Evolutionary conservation across 2,113 vertebrate genomes (phyloP), one percentile per base, ranked within the genome.

Genomic region (Steatornis caripensis): DNA sequence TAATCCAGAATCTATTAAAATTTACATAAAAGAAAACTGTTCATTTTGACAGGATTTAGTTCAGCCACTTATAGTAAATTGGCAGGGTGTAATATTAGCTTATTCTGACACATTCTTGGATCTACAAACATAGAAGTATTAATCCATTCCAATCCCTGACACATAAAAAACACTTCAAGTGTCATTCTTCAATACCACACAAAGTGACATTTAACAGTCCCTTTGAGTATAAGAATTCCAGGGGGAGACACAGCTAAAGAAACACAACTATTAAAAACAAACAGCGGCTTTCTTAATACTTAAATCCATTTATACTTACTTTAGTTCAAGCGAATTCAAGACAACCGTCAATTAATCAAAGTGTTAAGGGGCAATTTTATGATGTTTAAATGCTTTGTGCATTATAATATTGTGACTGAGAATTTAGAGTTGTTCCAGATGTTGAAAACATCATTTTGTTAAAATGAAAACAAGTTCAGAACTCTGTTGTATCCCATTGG

Each of bases 341-440:
- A 93, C 85, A 93, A 79, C 48, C 68, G 90, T 22, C 37, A 90
- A 96, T 88, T 91, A 89, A 92, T 94, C 86, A 85, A 87, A 88
- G 16, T 79, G 30, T 80, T 71, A 87, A 64, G 61, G 64, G 66
- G 46, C 11, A 96, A 92, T 88, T 95, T 96, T 90, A 87, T 81
- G 72, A 87, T 45, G 60, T 62, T 89, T 61, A 94, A 93, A 94
- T 75, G 61, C 57, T 89, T 85, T 90, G 84, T 92, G 57, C 43
- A 32, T 94, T 95, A 91, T 80, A 70, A 84, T 80, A 79, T 84
- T 92, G 57, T 76, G 53, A 74, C 71, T 62, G 60, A 70, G 71
- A 85, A 39, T 72, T 95, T 96, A 96, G 81, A 96, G 90, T 78
- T 92, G 48, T 96, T 95, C 93, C 93, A 97, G 92, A 96, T 97